A percentile compares a stretch with the other conserved stretches of the same genome.
These are phyloP conservation scores for Champsocephalus gunnari DNA, from an alignment of 2,797 vertebrate species.

Conservation along the genomic window DNA sequence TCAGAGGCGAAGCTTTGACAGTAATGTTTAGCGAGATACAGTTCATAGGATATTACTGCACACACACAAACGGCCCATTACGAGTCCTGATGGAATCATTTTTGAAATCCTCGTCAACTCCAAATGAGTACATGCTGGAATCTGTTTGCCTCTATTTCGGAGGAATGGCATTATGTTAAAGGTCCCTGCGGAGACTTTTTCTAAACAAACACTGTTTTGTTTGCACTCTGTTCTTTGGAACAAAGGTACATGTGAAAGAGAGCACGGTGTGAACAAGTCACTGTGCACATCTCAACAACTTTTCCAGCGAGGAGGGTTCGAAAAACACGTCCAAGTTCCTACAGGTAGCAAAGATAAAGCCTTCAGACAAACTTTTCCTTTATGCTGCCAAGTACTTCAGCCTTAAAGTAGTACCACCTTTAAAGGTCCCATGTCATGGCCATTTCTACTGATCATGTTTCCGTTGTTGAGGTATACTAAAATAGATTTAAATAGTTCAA, in stretches of 20 bases:
- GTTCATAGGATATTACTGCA: background rate
- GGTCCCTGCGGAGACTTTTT: conserved; percentile 1
- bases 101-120: background rate
- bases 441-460: no score
- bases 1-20: no score
- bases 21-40: background rate
- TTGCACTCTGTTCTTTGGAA: background rate
- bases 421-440: no score
- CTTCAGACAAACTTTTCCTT: no score
- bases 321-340: no score
- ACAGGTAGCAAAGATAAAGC: no score
- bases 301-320: no score
- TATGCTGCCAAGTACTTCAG: no score
- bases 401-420: no score
- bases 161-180: conserved; percentile 6
- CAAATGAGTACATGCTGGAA: background rate
- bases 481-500: no score
- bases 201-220: conserved; percentile 22
- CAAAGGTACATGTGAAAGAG: background rate
- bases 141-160: background rate
- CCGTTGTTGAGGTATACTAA: no score
- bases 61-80: background rate
- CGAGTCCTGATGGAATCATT: conserved; percentile 1
- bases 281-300: no score
- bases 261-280: background rate